These are phyloP conservation scores for Dermatemys mawii DNA, from an alignment of 2,113 vertebrate genomes.

Conservation along the genomic window DNA sequence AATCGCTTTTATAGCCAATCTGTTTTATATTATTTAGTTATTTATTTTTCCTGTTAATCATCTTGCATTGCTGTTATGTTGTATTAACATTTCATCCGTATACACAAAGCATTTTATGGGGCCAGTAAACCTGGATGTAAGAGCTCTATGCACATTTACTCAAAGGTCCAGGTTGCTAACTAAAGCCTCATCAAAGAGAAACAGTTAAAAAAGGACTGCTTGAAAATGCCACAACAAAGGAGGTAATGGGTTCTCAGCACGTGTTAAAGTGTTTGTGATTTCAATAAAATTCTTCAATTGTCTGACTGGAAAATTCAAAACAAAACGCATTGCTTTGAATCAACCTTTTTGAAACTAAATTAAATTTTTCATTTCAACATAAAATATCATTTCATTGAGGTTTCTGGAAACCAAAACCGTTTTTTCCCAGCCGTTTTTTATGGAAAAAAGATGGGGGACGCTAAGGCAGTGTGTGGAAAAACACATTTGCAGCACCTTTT, in stretches of 20 bases:
- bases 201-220: background rate
- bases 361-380: background rate
- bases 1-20: background rate
- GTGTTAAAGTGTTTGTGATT: background rate
- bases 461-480: background rate
- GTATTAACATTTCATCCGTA: background rate
- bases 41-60: background rate
- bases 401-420: background rate
- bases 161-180: conserved; percentile 2
- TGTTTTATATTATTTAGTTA: conserved; percentile 5
- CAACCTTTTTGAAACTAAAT: background rate
- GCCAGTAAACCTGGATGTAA: background rate
- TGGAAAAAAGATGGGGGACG: background rate
- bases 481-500: background rate
- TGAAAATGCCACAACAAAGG: background rate
- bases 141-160: background rate
- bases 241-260: background rate
- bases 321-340: background rate
- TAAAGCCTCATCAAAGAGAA: background rate
- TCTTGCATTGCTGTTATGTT: background rate
- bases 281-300: background rate
- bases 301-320: background rate
- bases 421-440: background rate
- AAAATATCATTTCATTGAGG: background rate
- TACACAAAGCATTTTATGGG: background rate